Percentiles rank a stretch among this genome's conserved stretches.
Conservation (phyloP, 2,888 invertebrate species). For the Drosophila infuscata region DNA sequence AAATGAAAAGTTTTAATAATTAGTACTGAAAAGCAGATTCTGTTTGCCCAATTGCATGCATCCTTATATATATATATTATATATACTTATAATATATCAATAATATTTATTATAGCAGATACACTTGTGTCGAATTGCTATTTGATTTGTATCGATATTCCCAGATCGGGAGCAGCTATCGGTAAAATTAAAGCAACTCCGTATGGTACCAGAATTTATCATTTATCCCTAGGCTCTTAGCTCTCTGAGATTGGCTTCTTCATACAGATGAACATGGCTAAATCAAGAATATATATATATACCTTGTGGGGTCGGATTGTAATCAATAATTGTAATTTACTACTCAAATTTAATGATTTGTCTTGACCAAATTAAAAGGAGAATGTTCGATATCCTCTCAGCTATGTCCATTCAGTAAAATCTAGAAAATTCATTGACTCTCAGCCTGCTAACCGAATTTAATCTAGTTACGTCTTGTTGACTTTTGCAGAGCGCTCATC, state of each 20-base stretch:
- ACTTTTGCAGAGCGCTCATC: slow-evolving; percentile 87
- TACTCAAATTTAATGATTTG: neutral
- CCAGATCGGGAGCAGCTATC: neutral
- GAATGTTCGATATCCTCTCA: too few relatives aligned
- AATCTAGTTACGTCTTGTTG: neutral
- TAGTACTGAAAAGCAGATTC: too few relatives aligned
- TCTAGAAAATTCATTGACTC: neutral
- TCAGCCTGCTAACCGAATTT: neutral
- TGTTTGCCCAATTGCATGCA: too few relatives aligned
- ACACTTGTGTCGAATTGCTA: too few relatives aligned
- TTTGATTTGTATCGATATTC: neutral
- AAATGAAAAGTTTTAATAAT: too few relatives aligned
- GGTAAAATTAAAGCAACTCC: neutral
- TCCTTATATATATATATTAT: too few relatives aligned
- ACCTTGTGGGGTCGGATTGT: neutral
- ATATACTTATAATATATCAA: too few relatives aligned
- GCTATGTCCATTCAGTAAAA: neutral
- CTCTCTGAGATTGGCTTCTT: neutral
- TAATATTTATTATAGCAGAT: too few relatives aligned
- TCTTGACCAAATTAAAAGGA: neutral
- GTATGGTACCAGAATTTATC: neutral
- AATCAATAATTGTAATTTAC: neutral
- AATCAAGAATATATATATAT: neutral
- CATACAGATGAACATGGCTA: neutral
- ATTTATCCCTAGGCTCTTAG: neutral